Evolutionary conservation across 2,888 invertebrate species (phyloP), one percentile per base, ranked within the genome.

Genomic region (Synergus gifuensis): DNA sequence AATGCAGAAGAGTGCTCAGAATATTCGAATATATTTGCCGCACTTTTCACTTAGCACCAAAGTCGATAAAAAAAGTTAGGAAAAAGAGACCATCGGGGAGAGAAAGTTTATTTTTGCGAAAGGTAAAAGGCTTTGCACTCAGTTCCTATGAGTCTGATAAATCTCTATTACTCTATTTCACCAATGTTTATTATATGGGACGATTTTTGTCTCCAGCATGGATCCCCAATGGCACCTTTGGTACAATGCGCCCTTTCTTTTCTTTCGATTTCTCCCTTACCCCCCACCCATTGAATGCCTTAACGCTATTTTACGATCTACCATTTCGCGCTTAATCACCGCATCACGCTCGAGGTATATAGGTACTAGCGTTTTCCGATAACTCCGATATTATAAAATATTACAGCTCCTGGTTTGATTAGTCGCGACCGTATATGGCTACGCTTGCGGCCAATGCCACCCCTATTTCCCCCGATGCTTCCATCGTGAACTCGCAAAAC

Each of bases 361-460:
- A 73, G 40, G 54, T 73, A 54, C n/a, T 73, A 54, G 73, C 73
- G 36, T 73, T 73, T 73, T 73, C 73, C 73, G 73, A 73, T 73
- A 73, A 73, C 73, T 73, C 36, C 54, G 54, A 73, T 73, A 73
- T 73, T 73, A 73, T 73, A 73, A 73, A 73, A 73, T 73, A 73
- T 73, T 73, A 73, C 40, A 73, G 73, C 73, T 73, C 73, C 73
- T 73, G 36, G 73, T 54, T 73, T 73, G 73, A 73, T 73, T 73
- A 73, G 73, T 73, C 73, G 54, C 36, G 73, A 73, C 54, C 73
- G 54, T 73, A 58, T 58, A 73, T 54, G 73, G 73, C 12, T 73
- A n/a, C 5, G 73, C 40, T 73, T 18, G 54, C 54, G 73, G 54
- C 54, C 73, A 73, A 58, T 36, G 36, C 36, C 36, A 73, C 49